phyloP scores from a whole-genome alignment of 1,140 invertebrate genomes.

The Chironomus tepperi region DNA sequence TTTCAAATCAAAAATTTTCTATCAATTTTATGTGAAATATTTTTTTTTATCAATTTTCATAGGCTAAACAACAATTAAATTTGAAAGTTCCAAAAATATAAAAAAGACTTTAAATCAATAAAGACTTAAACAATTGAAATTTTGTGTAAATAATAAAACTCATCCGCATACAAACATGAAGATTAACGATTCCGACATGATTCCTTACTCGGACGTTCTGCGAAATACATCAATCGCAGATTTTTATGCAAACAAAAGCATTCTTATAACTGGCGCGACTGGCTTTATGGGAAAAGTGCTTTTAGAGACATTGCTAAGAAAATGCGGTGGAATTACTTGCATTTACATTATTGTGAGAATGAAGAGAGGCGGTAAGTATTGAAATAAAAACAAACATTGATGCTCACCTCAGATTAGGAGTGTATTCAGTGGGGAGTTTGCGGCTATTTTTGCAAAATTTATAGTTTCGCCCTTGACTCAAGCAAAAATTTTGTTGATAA shows the following conservation, averaged over 20 bases:
- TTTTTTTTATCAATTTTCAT: no score
- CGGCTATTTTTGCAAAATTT: no score
- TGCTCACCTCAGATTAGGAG: no score
- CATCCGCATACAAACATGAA: neutral
- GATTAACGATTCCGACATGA: neutral
- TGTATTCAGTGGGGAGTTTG: no score
- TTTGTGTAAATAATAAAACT: neutral
- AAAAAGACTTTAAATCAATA: no score
- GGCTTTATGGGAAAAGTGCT: slow-evolving; percentile 56
- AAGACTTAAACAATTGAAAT: no score
- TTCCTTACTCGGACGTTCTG: neutral
- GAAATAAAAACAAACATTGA: neutral
- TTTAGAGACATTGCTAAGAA: slow-evolving; percentile 53
- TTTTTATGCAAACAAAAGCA: neutral
- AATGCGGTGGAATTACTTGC: slow-evolving; percentile 46
- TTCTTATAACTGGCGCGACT: neutral
- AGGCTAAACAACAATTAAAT: no score
- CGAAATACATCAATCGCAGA: neutral
- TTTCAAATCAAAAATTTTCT: no score
- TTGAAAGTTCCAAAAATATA: no score
- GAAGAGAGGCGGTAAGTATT: slow-evolving; percentile 41
- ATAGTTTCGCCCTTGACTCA: no score
- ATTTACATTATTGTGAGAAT: slow-evolving; percentile 52
- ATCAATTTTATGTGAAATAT: no score
- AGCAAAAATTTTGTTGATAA: no score